Evolutionary conservation across 30 jellyfish, hydroid and myxozoan species (phyloP), one percentile per base, ranked within the genome.

Genomic region (Hydra vulgaris): DNA sequence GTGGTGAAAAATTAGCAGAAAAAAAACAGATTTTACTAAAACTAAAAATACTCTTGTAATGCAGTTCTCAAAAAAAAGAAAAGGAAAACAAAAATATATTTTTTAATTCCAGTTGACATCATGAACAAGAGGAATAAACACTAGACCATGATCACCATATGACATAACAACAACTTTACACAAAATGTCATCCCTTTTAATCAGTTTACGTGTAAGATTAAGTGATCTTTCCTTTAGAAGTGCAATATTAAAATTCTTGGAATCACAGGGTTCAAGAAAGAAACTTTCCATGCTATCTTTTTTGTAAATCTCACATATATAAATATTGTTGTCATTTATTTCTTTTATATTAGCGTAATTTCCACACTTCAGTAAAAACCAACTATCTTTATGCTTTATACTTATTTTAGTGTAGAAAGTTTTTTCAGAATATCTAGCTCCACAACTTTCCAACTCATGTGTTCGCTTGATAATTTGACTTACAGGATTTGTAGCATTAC

Each of bases 401-500:
- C 66, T 20, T 25, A 73, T 21, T 25, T 20, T 25, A 20, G 81
- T 73, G 26, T 21, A 20, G 15, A 73, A 25, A n/a, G 22, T 53
- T 73, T 73, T 56, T 25, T 73, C 53, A 21, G 81, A 20, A 73
- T 25, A 73, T 25, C 22, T 20, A 20, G 53, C 61, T 20, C 53
- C 56, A 17, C 81, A 73, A 18, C 73, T 72, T 25, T 82, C 89
- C 25, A 23, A n/a, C 82, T 82, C 89, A 23, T 76, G n/a, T n/a
- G 56, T 77, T 40, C 79, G 26, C 71, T 73, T 82, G 66, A 71
- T 77, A 53, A 82, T 68, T 55, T 82, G 89, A 54, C 66, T 22
- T 1, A 73, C 26, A 26, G 89, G 89, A 68, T 73, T 82, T 23
- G 74, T 18, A 0, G 89, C 75, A 71, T 82, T 82, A 40, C 72